A percentile compares a stretch with the other conserved stretches of the same genome.
Conservation (phyloP, 2,888 invertebrate genomes). For the Andrena hattorfiana region DNA sequence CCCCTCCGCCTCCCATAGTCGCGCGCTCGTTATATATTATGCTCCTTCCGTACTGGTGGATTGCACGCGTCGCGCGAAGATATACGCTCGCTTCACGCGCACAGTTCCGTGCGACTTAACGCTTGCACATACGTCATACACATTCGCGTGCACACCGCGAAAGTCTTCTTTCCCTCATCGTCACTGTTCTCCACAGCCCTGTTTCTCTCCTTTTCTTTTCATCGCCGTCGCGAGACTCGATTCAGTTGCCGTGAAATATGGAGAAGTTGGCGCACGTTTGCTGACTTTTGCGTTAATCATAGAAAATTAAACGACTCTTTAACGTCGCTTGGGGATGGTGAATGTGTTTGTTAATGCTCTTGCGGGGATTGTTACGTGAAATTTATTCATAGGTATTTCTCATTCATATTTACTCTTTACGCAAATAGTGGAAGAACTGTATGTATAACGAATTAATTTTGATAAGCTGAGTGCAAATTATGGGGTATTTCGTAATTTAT, state of each 20-base stretch:
- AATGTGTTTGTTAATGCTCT: not conserved
- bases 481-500: too few relatives aligned
- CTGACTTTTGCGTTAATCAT: not conserved
- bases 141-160: conserved; percentile 58
- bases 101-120: conserved; percentile 65
- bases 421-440: too few relatives aligned
- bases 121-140: conserved; percentile 58
- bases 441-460: too few relatives aligned
- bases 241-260: not conserved
- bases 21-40: conserved; percentile 62
- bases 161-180: conserved; percentile 41
- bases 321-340: not conserved
- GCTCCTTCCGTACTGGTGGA: conserved; percentile 57
- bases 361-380: too few relatives aligned
- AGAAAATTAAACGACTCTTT: not conserved
- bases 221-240: not conserved
- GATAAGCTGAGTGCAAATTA: too few relatives aligned
- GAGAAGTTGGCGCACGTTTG: not conserved
- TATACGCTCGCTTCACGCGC: conserved; percentile 60
- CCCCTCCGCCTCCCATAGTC: conserved; percentile 28
- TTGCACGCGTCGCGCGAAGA: conserved; percentile 60
- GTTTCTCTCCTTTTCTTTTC: conserved; percentile 15
- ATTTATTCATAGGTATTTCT: too few relatives aligned
- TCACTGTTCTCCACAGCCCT: conserved; percentile 26
- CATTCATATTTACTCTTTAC: too few relatives aligned